Base-by-base conservation (phyloP, 1,140 invertebrate genomes). In the Bombus difficillimus region DNA sequence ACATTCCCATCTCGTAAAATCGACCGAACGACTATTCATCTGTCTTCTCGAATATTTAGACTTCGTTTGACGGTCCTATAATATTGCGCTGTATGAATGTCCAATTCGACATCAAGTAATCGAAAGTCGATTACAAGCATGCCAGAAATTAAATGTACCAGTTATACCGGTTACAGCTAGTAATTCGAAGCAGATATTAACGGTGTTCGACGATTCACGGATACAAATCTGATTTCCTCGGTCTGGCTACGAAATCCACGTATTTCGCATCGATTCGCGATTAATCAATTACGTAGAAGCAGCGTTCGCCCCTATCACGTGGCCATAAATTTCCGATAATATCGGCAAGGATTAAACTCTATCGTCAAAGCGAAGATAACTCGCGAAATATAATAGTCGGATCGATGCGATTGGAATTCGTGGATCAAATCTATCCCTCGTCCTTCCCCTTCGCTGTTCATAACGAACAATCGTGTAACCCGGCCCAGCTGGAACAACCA, bases 401-500 rank as follows among this genome's bases (percentile, higher is more conserved):
- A 71, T 79, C 75, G 66, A 39, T 43, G 15, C 43, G 59, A 88
- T 68, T 74, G 79, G 68, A 85, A 79, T 87, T 74, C 53, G 12
- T 25, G 43, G 72, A 89, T 86, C 73, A 62, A 62, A 62, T n/a
- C 28, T 62, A 62, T 62, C 28, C 59, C 59, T 62, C 28, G 2
- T 28, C 12, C 10, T n/a, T 12, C 10, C 22, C 57, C 22, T 28
- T n/a, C 28, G 0, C 28, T 62, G 59, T 12, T 10, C 57, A 59
- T 25, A 75, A 32, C 77, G 39, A 74, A 57, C 53, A n/a, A 64
- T 62, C 69, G 83, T 79, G 62, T 59, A 85, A 87, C 66, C 34
- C 75, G 79, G 81, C 37, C 59, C 89, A 87, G 84, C 84, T 87
- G 81, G 62, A 86, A 86, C 64, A 77, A 74, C 79, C 87, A 85